These are phyloP conservation scores for Anas platyrhynchos DNA, from an alignment of 2,113 vertebrate species.

Conservation along the genomic window DNA sequence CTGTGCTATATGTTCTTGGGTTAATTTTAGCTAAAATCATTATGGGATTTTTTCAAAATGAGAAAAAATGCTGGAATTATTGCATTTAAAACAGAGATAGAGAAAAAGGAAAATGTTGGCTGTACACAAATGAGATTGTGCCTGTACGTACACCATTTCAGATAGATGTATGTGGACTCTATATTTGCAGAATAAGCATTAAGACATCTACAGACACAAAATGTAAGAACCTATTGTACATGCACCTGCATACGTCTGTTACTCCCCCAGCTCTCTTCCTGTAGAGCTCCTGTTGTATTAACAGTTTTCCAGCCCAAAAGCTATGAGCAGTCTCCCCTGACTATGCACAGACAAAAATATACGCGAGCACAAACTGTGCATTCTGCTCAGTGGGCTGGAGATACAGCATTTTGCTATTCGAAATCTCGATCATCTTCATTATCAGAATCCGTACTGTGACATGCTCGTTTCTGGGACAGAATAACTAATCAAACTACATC, in stretches of 20 bases:
- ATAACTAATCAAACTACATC: rapidly evolving
- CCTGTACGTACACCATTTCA: neutral
- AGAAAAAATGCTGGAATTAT: neutral
- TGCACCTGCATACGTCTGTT: neutral
- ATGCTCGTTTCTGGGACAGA: neutral
- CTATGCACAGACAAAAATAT: neutral
- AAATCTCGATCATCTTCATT: neutral
- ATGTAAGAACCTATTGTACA: neutral
- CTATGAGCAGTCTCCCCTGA: neutral
- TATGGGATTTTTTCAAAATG: neutral
- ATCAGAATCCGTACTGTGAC: neutral
- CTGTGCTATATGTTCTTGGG: neutral
- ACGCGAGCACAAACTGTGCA: neutral
- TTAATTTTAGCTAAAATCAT: neutral
- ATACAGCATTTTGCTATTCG: neutral
- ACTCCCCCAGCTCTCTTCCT: neutral
- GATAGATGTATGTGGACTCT: neutral
- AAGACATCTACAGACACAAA: neutral
- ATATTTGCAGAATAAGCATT: neutral
- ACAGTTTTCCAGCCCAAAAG: neutral
- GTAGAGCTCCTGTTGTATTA: rapidly evolving
- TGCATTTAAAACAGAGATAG: slow-evolving; percentile 10
- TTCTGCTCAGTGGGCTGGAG: neutral
- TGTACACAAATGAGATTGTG: neutral
- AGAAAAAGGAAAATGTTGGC: neutral